Evolutionary conservation across 2,797 vertebrate genomes (phyloP).

Genomic region (Hemibagrus guttatus): DNA sequence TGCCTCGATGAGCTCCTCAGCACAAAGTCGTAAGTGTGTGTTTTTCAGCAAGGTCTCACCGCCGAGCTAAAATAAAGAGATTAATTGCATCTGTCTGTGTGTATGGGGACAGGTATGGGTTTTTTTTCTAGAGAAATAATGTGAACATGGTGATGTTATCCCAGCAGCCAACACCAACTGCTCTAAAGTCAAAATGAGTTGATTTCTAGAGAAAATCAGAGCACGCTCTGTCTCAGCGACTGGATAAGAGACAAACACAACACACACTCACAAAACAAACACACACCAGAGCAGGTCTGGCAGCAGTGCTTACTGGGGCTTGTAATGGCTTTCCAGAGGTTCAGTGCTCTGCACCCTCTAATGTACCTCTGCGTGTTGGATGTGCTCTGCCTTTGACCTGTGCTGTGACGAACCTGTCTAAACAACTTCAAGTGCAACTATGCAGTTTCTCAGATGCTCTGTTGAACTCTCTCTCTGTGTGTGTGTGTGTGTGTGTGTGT

Average conservation of each 20-base stretch:
- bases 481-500: background rate
- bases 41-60: background rate
- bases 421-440: conserved; percentile 33
- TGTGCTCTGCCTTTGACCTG: conserved; percentile 42
- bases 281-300: conserved; percentile 20
- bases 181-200: background rate
- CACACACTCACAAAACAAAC: conserved; percentile 1
- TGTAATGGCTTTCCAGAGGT: conserved; percentile 52
- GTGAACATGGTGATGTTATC: background rate
- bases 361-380: conserved; percentile 37
- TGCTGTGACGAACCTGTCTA: conserved; percentile 27
- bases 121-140: background rate
- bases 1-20: background rate
- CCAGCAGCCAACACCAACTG: background rate
- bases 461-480: background rate
- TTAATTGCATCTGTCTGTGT: background rate
- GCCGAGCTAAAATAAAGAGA: background rate
- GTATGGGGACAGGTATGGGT: background rate
- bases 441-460: background rate
- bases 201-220: conserved; percentile 10
- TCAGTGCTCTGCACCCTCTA: conserved; percentile 27
- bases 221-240: conserved; percentile 56
- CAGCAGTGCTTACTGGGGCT: conserved; percentile 43
- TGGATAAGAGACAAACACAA: conserved; percentile 1
- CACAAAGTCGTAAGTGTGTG: background rate